These are phyloP conservation scores for Eutolmus rufibarbis DNA, from an alignment of 2,888 invertebrate species.

Conservation along the genomic window DNA sequence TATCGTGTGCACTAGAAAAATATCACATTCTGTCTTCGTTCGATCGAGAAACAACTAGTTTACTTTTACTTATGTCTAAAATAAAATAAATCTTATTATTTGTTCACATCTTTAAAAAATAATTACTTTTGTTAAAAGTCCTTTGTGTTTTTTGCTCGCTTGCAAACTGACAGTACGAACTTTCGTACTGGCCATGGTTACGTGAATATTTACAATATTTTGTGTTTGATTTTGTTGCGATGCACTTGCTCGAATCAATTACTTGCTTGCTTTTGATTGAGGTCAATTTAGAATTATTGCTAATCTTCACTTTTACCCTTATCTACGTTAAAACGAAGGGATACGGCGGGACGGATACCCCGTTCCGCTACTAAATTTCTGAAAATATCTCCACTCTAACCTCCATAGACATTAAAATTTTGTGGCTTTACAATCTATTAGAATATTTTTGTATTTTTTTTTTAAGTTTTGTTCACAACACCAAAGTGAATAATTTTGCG, in stretches of 20 bases:
- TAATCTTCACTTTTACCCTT: conserved; percentile 51
- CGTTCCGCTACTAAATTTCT: conserved; percentile 42
- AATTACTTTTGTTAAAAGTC: conserved; percentile 28
- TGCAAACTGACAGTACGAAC: not conserved
- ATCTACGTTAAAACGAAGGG: not conserved
- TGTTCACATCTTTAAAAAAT: conserved; percentile 33
- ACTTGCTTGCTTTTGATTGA: conserved; percentile 58
- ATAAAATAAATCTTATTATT: conserved; percentile 27
- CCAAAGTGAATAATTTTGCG: conserved; percentile 56
- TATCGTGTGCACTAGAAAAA: conserved; percentile 57
- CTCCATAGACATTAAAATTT: conserved; percentile 50
- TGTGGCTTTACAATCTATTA: conserved; percentile 35
- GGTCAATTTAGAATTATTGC: conserved; percentile 63
- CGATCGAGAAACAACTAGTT: conserved; percentile 59
- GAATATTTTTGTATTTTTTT: conserved; percentile 33
- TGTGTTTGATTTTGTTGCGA: conserved; percentile 3
- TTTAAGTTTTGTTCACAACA: conserved; percentile 57
- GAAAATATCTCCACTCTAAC: conserved; percentile 49
- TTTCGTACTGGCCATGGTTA: not conserved
- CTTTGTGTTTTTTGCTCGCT: conserved; percentile 13
- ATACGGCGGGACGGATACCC: not conserved
- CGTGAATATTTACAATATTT: not conserved
- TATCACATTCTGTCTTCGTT: conserved; percentile 64
- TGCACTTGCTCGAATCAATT: not conserved
- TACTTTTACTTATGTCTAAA: conserved; percentile 36